Evolutionary conservation across 2,797 vertebrate species (phyloP).

Genomic region (Acanthis flammea): DNA sequence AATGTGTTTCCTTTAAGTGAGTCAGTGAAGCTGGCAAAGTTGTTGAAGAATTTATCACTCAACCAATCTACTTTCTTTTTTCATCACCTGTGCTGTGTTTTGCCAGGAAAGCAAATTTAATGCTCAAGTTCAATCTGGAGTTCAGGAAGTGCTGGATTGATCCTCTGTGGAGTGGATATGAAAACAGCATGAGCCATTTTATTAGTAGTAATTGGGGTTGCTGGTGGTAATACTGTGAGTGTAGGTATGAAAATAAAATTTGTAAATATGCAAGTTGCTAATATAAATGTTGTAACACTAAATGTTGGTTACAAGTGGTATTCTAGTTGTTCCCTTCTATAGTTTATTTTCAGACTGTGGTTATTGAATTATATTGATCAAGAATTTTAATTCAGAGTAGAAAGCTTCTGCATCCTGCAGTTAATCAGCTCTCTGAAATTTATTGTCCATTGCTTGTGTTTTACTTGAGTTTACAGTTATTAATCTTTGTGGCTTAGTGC

Average conservation of each 20-base stretch:
- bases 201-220: neutral
- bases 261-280: neutral
- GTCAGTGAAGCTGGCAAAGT: neutral
- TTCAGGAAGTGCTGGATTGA: neutral
- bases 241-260: neutral
- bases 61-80: neutral
- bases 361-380: neutral
- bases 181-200: neutral
- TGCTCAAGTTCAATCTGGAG: neutral
- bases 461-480: neutral
- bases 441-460: neutral
- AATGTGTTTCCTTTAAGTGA: neutral
- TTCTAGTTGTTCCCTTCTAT: neutral
- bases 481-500: conserved; percentile 15
- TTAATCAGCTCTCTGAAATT: conserved; percentile 12
- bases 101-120: neutral
- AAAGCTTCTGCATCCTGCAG: neutral
- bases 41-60: neutral
- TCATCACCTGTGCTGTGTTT: neutral
- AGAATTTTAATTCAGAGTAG: neutral
- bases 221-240: neutral
- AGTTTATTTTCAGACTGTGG: neutral
- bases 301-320: neutral
- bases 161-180: neutral
- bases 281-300: neutral